Evolutionary conservation across 53 echinoderm and acorn worm genomes (phyloP).

Genomic region (Zoroaster sp.): DNA sequence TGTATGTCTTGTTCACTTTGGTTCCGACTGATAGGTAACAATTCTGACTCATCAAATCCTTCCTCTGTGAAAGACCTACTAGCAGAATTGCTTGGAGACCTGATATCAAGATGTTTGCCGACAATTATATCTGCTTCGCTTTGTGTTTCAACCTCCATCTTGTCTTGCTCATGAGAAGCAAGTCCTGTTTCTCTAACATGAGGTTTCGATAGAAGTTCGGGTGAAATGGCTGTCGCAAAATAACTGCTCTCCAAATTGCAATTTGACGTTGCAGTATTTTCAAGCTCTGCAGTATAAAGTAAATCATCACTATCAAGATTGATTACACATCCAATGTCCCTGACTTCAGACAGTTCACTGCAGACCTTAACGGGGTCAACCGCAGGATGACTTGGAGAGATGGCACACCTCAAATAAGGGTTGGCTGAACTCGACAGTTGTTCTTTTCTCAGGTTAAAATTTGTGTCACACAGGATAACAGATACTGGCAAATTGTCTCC

Average conservation of each 20-base stretch:
- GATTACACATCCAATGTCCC: neutral
- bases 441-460: neutral
- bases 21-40: neutral
- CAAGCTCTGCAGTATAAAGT: neutral
- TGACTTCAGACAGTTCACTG: neutral
- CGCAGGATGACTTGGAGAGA: neutral
- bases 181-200: neutral
- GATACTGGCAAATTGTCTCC: neutral
- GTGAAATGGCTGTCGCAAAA: neutral
- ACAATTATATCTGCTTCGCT: neutral
- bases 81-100: neutral
- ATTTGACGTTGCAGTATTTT: neutral
- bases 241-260: neutral
- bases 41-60: neutral
- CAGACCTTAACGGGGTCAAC: neutral
- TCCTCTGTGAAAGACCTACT: neutral
- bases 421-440: neutral
- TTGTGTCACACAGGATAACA: neutral
- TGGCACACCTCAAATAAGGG: neutral
- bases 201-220: neutral
- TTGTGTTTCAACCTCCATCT: neutral
- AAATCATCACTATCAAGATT: neutral
- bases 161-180: neutral
- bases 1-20: neutral
- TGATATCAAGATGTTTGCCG: neutral